Conservation (phyloP, 2,797 vertebrate genomes). For the Avahi laniger region DNA sequence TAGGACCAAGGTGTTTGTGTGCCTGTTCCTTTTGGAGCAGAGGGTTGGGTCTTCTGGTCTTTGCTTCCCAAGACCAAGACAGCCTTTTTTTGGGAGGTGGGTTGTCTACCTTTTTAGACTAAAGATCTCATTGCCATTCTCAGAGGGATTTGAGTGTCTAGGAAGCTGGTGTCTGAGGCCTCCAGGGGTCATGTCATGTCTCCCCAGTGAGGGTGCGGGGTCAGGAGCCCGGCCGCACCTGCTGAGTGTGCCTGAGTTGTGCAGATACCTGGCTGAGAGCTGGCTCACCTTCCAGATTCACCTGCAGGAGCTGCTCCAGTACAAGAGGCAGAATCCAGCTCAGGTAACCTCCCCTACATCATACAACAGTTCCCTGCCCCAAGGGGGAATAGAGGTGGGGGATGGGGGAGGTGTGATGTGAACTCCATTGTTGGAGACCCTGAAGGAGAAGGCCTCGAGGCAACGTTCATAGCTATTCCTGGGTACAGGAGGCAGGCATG, state of each 20-base stretch:
- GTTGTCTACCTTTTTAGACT: background rate
- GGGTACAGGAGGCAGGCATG: background rate
- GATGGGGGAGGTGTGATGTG: background rate
- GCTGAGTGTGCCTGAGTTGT: conserved; percentile 95
- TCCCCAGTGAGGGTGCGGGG: conserved; percentile 89
- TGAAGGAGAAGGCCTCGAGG: background rate
- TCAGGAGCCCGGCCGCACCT: conserved; percentile 90
- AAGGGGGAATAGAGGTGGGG: background rate
- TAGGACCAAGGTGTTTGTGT: background rate
- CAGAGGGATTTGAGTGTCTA: conserved; percentile 49
- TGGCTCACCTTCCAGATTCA: conserved; percentile 95
- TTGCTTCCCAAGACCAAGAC: background rate
- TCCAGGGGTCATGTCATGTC: conserved; percentile 80
- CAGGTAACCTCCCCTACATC: conserved; percentile 86
- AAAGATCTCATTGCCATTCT: background rate
- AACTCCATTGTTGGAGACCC: background rate
- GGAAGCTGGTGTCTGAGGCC: conserved; percentile 66
- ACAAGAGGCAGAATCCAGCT: conserved; percentile 95
- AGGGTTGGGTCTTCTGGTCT: conserved; percentile 11
- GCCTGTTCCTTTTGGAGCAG: background rate
- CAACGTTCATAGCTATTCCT: background rate
- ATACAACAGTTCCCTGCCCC: background rate
- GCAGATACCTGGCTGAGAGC: conserved; percentile 96
- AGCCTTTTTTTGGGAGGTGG: conserved; percentile 23
- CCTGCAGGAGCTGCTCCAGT: conserved; percentile 95